Conservation (phyloP, 2,888 invertebrate genomes). For the Sinohyriopsis cumingii region DNA sequence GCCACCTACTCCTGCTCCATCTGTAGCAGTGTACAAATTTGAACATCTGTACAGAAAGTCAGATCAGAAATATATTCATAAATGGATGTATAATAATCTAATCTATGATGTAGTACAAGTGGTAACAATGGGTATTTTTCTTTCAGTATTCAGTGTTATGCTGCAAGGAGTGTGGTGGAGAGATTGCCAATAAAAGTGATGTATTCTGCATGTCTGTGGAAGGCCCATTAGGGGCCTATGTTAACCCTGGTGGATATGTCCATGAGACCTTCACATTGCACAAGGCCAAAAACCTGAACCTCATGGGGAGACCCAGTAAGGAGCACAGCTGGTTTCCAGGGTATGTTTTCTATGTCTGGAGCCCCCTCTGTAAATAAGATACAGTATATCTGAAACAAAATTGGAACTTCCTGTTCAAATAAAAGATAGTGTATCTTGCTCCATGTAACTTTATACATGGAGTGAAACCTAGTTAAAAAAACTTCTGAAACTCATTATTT, state of each 20-base stretch:
- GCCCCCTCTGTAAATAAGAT: too few relatives aligned
- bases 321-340: slow-evolving; percentile 90
- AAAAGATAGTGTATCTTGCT: too few relatives aligned
- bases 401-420: too few relatives aligned
- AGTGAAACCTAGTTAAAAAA: too few relatives aligned
- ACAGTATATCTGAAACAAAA: too few relatives aligned
- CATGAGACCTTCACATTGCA: slow-evolving; percentile 84
- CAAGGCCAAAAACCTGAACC: slow-evolving; percentile 69
- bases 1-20: too few relatives aligned
- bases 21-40: too few relatives aligned
- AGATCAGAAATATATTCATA: too few relatives aligned
- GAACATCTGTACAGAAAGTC: too few relatives aligned
- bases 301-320: slow-evolving; percentile 77
- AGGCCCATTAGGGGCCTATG: slow-evolving; percentile 85
- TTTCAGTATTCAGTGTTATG: slow-evolving; percentile 69
- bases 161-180: slow-evolving; percentile 73
- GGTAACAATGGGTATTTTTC: neutral
- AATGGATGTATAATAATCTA: neutral
- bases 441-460: too few relatives aligned
- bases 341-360: slow-evolving; percentile 79
- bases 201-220: slow-evolving; percentile 87
- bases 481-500: too few relatives aligned
- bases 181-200: slow-evolving; percentile 76
- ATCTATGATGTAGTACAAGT: neutral
- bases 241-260: slow-evolving; percentile 85